phyloP scores from a whole-genome alignment of 2,888 invertebrate species.

The Agrilus biguttatus region DNA sequence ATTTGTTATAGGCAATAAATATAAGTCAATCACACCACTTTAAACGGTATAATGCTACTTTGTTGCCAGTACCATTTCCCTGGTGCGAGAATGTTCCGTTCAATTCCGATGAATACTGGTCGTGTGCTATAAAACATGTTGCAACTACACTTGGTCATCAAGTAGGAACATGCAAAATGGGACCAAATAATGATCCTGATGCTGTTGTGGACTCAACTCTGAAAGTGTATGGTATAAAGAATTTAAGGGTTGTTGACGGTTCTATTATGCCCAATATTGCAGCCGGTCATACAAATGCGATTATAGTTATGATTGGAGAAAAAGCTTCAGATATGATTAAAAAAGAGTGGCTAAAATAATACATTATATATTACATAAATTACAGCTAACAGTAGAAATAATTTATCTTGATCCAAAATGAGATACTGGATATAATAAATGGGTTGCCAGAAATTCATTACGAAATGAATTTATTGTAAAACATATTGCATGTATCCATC shows the following conservation, averaged over 20 bases:
- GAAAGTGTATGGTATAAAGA: constrained; percentile 35
- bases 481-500: too few species aligned
- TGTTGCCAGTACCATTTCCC: constrained; percentile 45
- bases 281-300: constrained; percentile 41
- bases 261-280: constrained; percentile 42
- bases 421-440: too few species aligned
- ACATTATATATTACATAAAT: too few species aligned
- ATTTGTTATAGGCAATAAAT: too few species aligned
- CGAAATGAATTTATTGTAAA: too few species aligned
- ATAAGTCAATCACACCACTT: too few species aligned
- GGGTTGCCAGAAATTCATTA: too few species aligned
- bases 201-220: constrained; percentile 36
- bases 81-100: constrained; percentile 49
- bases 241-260: constrained; percentile 42
- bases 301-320: constrained; percentile 43
- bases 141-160: constrained; percentile 61
- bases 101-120: constrained; percentile 57
- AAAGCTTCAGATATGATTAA: constrained; percentile 42
- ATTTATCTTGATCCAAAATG: too few species aligned
- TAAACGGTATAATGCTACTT: constrained; percentile 26
- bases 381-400: too few species aligned
- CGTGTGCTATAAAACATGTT: constrained; percentile 53
- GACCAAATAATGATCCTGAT: constrained; percentile 22
- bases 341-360: constrained; percentile 21
- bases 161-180: constrained; percentile 39